Conservation (phyloP, 37 sponge, comb jelly and placozoan species). For the Chondrosia reniformis region DNA sequence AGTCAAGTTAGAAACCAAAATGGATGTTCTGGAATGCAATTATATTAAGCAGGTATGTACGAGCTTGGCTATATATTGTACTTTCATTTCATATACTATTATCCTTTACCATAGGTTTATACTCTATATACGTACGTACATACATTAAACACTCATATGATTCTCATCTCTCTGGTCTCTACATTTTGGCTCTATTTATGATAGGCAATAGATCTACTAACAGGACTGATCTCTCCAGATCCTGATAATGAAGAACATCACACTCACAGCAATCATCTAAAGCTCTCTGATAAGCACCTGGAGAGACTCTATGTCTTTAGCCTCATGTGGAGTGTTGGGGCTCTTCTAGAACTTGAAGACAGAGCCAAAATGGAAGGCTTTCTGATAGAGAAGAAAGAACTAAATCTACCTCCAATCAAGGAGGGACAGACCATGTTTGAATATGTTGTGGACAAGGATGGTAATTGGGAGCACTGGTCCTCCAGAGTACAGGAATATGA, state of each 20-base stretch:
- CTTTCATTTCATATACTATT: not conserved
- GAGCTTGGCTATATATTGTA: not conserved
- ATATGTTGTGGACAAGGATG: constrained; percentile 79
- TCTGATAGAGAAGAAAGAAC: constrained; percentile 44
- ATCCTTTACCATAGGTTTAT: not conserved
- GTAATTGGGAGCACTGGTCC: constrained; percentile 87
- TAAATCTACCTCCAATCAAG: constrained; percentile 73
- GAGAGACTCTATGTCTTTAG: constrained; percentile 87
- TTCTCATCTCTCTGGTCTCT: too few species aligned
- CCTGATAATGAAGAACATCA: constrained; percentile 27
- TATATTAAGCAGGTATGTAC: constrained; percentile 82
- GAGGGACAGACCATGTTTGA: constrained; percentile 95
- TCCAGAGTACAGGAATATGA: constrained; percentile 69
- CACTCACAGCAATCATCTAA: not conserved
- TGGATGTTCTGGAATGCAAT: constrained; percentile 92
- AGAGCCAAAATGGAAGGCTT: constrained; percentile 87
- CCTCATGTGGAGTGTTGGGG: constrained; percentile 99
- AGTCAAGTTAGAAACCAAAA: constrained; percentile 75
- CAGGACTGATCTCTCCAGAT: constrained; percentile 62
- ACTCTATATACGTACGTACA: not conserved
- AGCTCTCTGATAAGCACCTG: constrained; percentile 55
- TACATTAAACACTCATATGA: too few species aligned
- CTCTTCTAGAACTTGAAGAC: constrained; percentile 86
- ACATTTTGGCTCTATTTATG: constrained; percentile 11
- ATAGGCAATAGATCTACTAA: constrained; percentile 81